Base-by-base conservation (phyloP, 2,113 vertebrate species). In the Lepisosteus osseus region DNA sequence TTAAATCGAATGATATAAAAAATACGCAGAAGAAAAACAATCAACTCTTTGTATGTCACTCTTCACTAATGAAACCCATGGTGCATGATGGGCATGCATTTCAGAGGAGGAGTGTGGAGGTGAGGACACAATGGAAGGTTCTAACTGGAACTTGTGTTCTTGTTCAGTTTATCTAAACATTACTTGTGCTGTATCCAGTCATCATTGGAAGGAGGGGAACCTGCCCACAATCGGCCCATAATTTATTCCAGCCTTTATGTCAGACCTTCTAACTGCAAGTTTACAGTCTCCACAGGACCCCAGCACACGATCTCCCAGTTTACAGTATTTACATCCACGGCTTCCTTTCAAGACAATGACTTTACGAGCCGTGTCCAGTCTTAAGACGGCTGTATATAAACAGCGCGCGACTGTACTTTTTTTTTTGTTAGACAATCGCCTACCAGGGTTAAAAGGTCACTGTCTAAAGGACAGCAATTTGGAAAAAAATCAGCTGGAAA, bases 271-370 rank as follows among this genome's bases (percentile, higher is more conserved):
- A 83, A 79, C 75, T 56, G 65, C 78, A 55, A 7, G 77, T 76
- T 83, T 78, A 86, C 88, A 80, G 81, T 86, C 80, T 74, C 78
- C 78, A 76, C 78, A 0, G 42, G 40, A 65, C 81, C 82, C 69
- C 74, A 72, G 87, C 90, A 92, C 88, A 92, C 91, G 90, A 89
- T 93, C 90, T 92, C 90, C 91, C 87, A 86, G 88, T 91, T 29
- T 91, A 92, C 87, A 76, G 83, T 96, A 95, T 97, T 98, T 98
- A 97, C 94, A 92, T 93, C 93, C 90, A 84, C 69, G 76, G 73
- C 92, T 99, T 99, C 97, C 97, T 94, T 86, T 83, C 89, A 89
- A 96, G 97, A 99, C 95, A 98, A 98, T 96, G 89, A 94, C 89
- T 88, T 78, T 69, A 87, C 87, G 89, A 93, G 89, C 93, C 89